Evolutionary conservation across 1,140 invertebrate species (phyloP).

Genomic region (Tetramorium parvispinum): DNA sequence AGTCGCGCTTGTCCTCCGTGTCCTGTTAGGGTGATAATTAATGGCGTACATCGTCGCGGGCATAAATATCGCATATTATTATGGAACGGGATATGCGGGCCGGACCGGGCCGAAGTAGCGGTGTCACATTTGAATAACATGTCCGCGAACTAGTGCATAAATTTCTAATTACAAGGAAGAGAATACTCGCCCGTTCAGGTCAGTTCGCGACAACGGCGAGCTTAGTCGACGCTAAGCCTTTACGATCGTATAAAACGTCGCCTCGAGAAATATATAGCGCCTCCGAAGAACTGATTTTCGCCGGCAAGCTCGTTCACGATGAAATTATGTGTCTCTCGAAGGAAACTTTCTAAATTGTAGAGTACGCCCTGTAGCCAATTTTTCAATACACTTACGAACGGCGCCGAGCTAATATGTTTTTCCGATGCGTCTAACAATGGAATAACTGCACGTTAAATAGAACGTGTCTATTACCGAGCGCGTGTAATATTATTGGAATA

Average conservation of each 20-base stretch:
- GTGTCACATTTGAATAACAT: conserved; percentile 85
- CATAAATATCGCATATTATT: conserved; percentile 79
- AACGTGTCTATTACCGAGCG: background rate
- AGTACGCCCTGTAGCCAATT: background rate
- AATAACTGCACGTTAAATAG: background rate
- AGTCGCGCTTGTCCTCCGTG: conserved; percentile 70
- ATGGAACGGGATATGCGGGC: conserved; percentile 71
- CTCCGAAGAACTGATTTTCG: conserved; percentile 33
- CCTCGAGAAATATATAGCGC: conserved; percentile 22
- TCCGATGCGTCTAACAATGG: background rate
- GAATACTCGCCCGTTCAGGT: conserved; percentile 58
- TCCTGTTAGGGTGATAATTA: conserved; percentile 82
- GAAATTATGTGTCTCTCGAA: conserved; percentile 18
- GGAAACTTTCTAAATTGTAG: conserved; percentile 33
- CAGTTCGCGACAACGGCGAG: conserved; percentile 20
- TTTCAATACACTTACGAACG: background rate
- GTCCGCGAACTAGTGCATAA: conserved; percentile 83
- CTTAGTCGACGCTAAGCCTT: conserved; percentile 2
- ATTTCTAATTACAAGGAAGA: conserved; percentile 85
- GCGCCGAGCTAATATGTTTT: background rate
- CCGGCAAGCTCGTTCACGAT: background rate
- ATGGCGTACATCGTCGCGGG: conserved; percentile 72
- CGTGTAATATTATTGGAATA: background rate
- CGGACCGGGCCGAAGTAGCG: conserved; percentile 71
- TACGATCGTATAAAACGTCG: conserved; percentile 61